Evolutionary conservation across 2,113 vertebrate species (phyloP).

Genomic region (Columba livia): DNA sequence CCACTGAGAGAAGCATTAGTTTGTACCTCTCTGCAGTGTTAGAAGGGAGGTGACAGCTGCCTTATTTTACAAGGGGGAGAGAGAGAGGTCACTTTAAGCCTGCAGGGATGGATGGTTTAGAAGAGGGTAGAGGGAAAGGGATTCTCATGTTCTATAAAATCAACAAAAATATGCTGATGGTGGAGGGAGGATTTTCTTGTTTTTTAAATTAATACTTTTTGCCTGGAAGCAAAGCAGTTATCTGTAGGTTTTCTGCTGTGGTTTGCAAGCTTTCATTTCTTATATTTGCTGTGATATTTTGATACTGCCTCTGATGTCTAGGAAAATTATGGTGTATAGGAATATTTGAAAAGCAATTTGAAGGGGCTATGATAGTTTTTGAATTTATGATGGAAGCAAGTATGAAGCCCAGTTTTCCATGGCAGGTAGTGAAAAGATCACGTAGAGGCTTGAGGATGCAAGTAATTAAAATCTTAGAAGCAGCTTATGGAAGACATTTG

Average conservation of each 20-base stretch:
- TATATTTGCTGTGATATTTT: neutral
- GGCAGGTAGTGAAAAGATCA: neutral
- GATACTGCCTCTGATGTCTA: neutral
- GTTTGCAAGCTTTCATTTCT: neutral
- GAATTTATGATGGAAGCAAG: neutral
- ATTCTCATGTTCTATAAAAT: neutral
- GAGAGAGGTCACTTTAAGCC: neutral
- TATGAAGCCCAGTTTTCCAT: neutral
- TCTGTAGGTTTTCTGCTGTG: neutral
- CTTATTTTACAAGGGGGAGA: neutral
- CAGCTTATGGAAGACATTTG: neutral
- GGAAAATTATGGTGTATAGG: neutral
- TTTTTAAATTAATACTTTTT: neutral
- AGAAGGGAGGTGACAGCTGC: neutral
- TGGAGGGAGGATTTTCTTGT: neutral
- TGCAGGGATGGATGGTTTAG: neutral
- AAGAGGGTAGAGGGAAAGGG: neutral
- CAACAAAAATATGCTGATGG: neutral
- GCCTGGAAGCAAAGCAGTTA: neutral
- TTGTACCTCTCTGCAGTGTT: neutral
- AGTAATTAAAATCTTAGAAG: conserved; percentile 2
- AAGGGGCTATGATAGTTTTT: neutral
- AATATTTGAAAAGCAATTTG: neutral
- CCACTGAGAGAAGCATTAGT: neutral
- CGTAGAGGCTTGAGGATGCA: neutral